Percentiles rank a stretch among this genome's conserved stretches.
These are phyloP conservation scores for Toxostoma redivivum DNA, from an alignment of 2,113 vertebrate genomes.

Conservation along the genomic window DNA sequence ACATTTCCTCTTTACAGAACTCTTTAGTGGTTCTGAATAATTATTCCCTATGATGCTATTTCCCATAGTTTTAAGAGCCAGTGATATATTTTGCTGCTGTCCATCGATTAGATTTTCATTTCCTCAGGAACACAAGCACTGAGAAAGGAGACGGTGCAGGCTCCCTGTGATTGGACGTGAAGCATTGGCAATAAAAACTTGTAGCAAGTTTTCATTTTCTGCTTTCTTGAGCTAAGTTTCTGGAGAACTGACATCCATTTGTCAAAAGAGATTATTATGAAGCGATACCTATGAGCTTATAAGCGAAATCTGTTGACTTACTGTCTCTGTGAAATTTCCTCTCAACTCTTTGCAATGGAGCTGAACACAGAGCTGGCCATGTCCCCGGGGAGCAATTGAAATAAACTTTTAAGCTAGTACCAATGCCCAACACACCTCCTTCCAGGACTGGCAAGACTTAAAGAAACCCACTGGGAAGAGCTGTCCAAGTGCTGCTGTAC, in stretches of 20 bases:
- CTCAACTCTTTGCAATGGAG: not conserved
- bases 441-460: not conserved
- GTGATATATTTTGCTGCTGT: conserved; percentile 29
- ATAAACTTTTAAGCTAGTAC: conserved; percentile 27
- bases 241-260: conserved; percentile 25
- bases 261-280: conserved; percentile 39
- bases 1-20: not conserved
- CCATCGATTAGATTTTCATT: conserved; percentile 9
- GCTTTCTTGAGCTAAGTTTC: conserved; percentile 37
- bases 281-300: not conserved
- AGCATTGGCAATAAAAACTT: conserved; percentile 2
- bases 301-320: not conserved
- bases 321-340: conserved; percentile 21
- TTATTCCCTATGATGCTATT: conserved; percentile 31
- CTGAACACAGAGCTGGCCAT: not conserved
- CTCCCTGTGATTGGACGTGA: not conserved
- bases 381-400: conserved; percentile 5
- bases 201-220: conserved; percentile 39
- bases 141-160: not conserved
- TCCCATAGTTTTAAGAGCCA: conserved; percentile 13
- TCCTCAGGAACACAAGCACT: not conserved
- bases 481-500: not conserved
- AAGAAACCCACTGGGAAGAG: not conserved
- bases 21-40: conserved; percentile 28
- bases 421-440: not conserved